Base-by-base conservation (phyloP, 2,113 vertebrate species). In the Tympanuchus pallidicinctus region DNA sequence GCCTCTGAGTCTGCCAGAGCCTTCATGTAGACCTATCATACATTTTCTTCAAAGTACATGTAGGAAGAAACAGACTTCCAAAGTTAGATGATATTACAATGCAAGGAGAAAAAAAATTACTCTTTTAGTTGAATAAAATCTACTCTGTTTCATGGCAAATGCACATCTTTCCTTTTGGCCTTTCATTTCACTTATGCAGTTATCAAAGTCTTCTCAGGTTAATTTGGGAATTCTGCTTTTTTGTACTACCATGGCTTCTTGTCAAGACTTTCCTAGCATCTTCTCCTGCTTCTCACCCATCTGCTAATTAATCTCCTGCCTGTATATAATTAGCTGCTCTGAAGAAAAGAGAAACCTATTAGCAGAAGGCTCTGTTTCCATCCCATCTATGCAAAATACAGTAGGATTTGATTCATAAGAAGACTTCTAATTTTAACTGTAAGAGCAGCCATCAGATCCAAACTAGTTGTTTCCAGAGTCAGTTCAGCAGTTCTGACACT, bases 401-500 rank as follows among this genome's bases (percentile, higher is more conserved):
- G 66, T 45, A 56, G 9, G 3, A 4, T n/a, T 76, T 66, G 4
- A 12, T 32, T 82, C 13, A 34, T 72, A 72, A 89, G 61, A 25
- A 56, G 16, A 45, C 22, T 72, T 82, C 8, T 32, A 12, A 40
- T 61, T 85, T 86, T 1, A 20, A 32, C 36, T 64, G 13, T 15
- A 66, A 61, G 50, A 54, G 9, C 6, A 40, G 16, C 1, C 6
- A 67, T 14, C 19, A 82, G 42, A 89, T 79, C 52, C 25, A 75
- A 32, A 38, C 40, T 69, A 11, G 20, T 64, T 85, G 6, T 85
- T 94, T 90, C 71, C 38, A 76, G 79, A 75, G 38, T 4, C 4
- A 75, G 27, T 88, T 56, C 69, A 72, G 76, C 75, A 82, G 54
- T 82, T 88, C 64, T 79, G 43, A 76, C 38, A 59, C 15, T 80